These are phyloP conservation scores for Pogonognathellus flavescens DNA, from an alignment of 1,140 invertebrate genomes.

Conservation along the genomic window DNA sequence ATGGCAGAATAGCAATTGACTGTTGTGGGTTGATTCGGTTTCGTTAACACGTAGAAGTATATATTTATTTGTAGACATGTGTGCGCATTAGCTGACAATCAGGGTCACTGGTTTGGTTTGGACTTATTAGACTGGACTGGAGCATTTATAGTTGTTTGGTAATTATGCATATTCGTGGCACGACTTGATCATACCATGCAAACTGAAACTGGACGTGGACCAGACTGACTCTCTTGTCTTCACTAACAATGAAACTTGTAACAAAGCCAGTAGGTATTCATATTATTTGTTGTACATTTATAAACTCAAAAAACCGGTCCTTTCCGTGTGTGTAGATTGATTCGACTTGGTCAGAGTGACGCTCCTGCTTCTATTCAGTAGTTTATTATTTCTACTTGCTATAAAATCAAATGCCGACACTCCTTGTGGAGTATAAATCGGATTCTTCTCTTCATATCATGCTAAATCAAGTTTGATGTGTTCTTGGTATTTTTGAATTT, in stretches of 20 bases:
- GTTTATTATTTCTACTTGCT: background rate
- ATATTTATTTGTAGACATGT: slow-evolving; percentile 26
- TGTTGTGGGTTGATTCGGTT: background rate
- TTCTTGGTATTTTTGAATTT: background rate
- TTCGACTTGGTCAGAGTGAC: slow-evolving; percentile 9
- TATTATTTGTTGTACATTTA: slow-evolving; percentile 36
- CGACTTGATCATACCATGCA: slow-evolving; percentile 38
- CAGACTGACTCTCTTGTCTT: slow-evolving; percentile 10
- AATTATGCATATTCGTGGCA: slow-evolving; percentile 44
- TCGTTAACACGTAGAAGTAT: background rate
- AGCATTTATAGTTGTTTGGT: slow-evolving; percentile 31
- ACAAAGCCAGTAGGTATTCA: background rate
- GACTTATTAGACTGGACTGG: slow-evolving; percentile 25
- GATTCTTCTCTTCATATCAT: background rate
- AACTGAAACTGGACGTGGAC: slow-evolving; percentile 19
- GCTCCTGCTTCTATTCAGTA: slow-evolving; percentile 1
- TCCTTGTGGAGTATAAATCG: background rate
- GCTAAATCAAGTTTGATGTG: background rate
- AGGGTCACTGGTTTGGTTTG: slow-evolving; percentile 21
- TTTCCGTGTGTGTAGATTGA: slow-evolving; percentile 46
- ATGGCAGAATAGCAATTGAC: too few relatives aligned
- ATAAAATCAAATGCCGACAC: background rate
- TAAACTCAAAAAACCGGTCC: slow-evolving; percentile 43
- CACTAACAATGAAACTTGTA: background rate
- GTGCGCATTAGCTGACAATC: slow-evolving; percentile 34